A percentile compares a stretch with the other conserved stretches of the same genome.
These are phyloP conservation scores for Polydrusus pterygomalis DNA, from an alignment of 2,888 invertebrate genomes.

Conservation along the genomic window DNA sequence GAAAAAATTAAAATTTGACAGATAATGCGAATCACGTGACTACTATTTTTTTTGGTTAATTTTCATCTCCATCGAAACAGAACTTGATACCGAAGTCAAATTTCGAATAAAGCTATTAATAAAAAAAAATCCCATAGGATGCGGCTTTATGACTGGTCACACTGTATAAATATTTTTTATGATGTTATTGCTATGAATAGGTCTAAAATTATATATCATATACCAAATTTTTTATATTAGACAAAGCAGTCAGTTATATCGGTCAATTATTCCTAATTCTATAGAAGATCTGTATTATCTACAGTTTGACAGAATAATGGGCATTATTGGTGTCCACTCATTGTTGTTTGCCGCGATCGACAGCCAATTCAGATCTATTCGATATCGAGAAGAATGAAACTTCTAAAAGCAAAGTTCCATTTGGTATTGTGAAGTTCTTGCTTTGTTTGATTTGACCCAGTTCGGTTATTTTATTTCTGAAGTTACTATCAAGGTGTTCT, in stretches of 20 bases:
- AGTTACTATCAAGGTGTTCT: not conserved
- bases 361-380: constrained; percentile 5
- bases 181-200: no score
- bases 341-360: constrained; percentile 5
- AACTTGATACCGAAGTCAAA: no score
- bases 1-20: no score
- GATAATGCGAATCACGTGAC: no score
- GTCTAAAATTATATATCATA: no score
- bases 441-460: constrained; percentile 15
- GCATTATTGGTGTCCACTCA: constrained; percentile 20
- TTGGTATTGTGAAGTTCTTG: not conserved
- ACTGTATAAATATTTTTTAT: no score
- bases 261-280: constrained; percentile 1
- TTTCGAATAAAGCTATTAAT: no score
- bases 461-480: constrained; percentile 1
- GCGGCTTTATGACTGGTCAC: no score
- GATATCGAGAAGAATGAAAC: constrained; percentile 17
- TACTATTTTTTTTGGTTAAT: no score
- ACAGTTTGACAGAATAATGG: constrained; percentile 14
- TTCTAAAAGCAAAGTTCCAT: constrained; percentile 16
- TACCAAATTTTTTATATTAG: not conserved
- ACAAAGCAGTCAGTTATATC: not conserved
- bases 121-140: no score
- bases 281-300: not conserved
- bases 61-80: no score